Evolutionary conservation across 2,797 vertebrate species (phyloP), one percentile per base, ranked within the genome.

Genomic region (Chelon auratus): DNA sequence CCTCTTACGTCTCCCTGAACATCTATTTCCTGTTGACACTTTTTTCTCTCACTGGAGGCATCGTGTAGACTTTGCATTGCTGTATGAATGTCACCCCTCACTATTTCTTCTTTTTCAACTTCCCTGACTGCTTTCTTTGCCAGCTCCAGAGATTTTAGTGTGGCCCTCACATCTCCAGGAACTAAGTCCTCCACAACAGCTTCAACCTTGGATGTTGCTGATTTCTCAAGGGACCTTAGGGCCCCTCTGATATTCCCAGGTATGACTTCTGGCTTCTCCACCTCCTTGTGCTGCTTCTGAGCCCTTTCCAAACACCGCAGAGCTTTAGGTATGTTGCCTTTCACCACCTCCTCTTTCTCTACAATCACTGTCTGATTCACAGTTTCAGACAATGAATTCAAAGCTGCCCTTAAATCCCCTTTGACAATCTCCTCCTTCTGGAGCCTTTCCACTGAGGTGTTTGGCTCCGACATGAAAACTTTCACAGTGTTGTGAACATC

Each of bases 331-430:
- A 95, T 95, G 87, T 96, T 93, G 56, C 95, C 95, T 93, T 95
- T 96, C 64, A 95, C 90, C 62, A 96, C 93, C 64, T 96, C 94
- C 88, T 97, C 96, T 84, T 95, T 96, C 86, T 96, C 94, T 13
- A 94, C 72, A 76, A 92, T 66, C 48, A 89, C 89, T 26, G 92
- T 90, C 85, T 97, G 96, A 89, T 94, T 96, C 51, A 90, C 90
- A 45, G 95, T 95, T 82, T 96, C 94, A 80, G 92, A 95, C 68
- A 97, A 87, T 48, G 95, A 96, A 87, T 89, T 92, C 78, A 98
- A 82, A 73, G 93, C 90, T 67, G 95, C 95, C 87, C 92, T 96
- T 81, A 97, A 93, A 91, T 97, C 94, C 36, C 95, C 96, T 89
- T 93, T 96, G 82, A 96, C 81, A 73, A 96, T 95, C 75, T 96